Percentiles rank a stretch among this genome's conserved stretches.
These are phyloP conservation scores for Bursaphelenchus okinawaensis DNA, from an alignment of 2,888 invertebrate genomes.

Conservation along the genomic window DNA sequence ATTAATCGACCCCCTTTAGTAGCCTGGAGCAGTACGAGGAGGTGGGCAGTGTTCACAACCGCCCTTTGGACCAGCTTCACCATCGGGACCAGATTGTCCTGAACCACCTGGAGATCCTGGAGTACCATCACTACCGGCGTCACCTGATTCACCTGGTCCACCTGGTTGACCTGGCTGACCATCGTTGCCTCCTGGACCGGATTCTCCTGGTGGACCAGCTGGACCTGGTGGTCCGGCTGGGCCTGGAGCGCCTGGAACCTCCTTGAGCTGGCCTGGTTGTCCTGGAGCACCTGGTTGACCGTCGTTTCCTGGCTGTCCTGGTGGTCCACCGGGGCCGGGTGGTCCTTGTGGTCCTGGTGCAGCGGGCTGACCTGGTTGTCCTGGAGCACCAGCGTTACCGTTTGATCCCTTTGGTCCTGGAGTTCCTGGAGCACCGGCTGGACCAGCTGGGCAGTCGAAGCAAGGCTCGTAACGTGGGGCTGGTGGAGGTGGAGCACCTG, in stretches of 20 bases:
- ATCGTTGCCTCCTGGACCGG: conserved; percentile 16
- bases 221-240: conserved; percentile 10
- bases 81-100: conserved; percentile 12
- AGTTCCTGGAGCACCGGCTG: conserved; percentile 34
- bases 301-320: conserved; percentile 10
- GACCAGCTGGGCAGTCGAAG: conserved; percentile 39
- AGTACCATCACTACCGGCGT: conserved; percentile 7
- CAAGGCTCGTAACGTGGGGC: conserved; percentile 38
- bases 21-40: background rate
- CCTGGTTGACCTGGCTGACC: conserved; percentile 8
- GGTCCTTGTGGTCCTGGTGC: conserved; percentile 24
- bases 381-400: conserved; percentile 32
- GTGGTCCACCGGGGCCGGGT: conserved; percentile 15
- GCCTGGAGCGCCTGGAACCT: conserved; percentile 14
- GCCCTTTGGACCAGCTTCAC: conserved; percentile 2
- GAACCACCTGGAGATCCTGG: conserved; percentile 6
- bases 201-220: conserved; percentile 17
- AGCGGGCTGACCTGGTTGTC: conserved; percentile 33
- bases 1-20: no score
- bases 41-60: conserved; percentile 10
- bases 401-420: conserved; percentile 29
- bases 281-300: conserved; percentile 11
- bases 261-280: conserved; percentile 8
- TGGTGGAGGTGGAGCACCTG: conserved; percentile 17
- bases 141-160: background rate